Evolutionary conservation across 2,113 vertebrate species (phyloP).

Genomic region (Syrmaticus mikado): DNA sequence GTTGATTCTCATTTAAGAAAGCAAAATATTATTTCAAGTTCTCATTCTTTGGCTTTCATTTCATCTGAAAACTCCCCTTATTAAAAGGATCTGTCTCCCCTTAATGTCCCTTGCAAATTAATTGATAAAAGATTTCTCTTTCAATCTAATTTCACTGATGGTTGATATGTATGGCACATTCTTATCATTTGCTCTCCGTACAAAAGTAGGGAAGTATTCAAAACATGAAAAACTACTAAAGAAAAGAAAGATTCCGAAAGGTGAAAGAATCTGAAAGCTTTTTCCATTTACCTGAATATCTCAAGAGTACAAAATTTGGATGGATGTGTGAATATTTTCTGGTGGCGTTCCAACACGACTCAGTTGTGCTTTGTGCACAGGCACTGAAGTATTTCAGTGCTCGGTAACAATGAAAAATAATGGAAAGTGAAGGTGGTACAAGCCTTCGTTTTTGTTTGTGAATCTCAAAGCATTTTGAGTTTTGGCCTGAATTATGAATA

Average conservation of each 20-base stretch:
- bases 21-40: background rate
- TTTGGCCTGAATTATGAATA: conserved; percentile 31
- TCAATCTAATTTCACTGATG: background rate
- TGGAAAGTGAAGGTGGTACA: background rate
- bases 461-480: background rate
- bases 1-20: background rate
- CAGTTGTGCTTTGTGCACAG: background rate
- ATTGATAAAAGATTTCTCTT: background rate
- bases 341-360: background rate
- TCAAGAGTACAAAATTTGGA: background rate
- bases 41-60: background rate
- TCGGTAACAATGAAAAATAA: background rate
- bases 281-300: conserved; percentile 25
- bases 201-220: conserved; percentile 3
- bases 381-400: background rate
- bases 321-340: background rate
- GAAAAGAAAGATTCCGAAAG: conserved; percentile 36
- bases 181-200: background rate
- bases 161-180: conserved; percentile 37
- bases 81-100: background rate
- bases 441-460: background rate
- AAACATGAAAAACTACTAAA: conserved; percentile 48
- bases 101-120: background rate
- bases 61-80: background rate
- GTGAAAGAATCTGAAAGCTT: conserved; percentile 12